These are phyloP conservation scores for Noctua fimbriata DNA, from an alignment of 2,888 invertebrate species.

Conservation along the genomic window DNA sequence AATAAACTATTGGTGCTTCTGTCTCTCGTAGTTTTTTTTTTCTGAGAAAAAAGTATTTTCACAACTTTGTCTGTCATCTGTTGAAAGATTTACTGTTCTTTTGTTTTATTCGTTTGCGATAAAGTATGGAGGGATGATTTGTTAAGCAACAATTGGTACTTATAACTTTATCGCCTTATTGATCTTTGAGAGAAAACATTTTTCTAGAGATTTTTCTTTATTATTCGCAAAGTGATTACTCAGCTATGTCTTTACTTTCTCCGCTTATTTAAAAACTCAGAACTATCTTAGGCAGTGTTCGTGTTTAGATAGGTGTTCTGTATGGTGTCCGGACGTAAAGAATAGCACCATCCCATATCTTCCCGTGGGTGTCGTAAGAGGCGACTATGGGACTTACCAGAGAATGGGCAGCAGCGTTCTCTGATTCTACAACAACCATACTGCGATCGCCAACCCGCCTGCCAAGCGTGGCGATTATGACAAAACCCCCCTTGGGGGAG, in stretches of 20 bases:
- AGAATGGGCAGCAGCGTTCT: too few species aligned
- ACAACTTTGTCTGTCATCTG: conserved; percentile 66
- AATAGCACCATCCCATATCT: too few species aligned
- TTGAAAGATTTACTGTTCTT: conserved; percentile 64
- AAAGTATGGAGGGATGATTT: conserved; percentile 46
- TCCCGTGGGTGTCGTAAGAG: too few species aligned
- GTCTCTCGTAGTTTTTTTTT: conserved; percentile 50
- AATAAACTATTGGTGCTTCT: conserved; percentile 66
- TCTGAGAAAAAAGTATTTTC: conserved; percentile 53
- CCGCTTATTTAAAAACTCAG: neutral
- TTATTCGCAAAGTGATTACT: neutral
- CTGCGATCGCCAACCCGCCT: too few species aligned
- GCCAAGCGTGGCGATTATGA: too few species aligned
- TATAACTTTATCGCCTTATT: conserved; percentile 41
- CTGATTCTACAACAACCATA: too few species aligned
- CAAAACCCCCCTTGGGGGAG: too few species aligned
- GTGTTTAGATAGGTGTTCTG: too few species aligned
- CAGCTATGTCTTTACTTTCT: neutral
- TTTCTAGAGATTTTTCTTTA: conserved; percentile 7
- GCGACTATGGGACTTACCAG: too few species aligned
- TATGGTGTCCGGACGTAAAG: too few species aligned
- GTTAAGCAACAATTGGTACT: conserved; percentile 48
- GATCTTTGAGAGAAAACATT: conserved; percentile 14
- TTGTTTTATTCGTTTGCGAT: conserved; percentile 63
- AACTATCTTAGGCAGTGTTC: too few species aligned